These are phyloP conservation scores for Globodera ellingtonae DNA, from an alignment of 1,140 invertebrate genomes.

Conservation along the genomic window DNA sequence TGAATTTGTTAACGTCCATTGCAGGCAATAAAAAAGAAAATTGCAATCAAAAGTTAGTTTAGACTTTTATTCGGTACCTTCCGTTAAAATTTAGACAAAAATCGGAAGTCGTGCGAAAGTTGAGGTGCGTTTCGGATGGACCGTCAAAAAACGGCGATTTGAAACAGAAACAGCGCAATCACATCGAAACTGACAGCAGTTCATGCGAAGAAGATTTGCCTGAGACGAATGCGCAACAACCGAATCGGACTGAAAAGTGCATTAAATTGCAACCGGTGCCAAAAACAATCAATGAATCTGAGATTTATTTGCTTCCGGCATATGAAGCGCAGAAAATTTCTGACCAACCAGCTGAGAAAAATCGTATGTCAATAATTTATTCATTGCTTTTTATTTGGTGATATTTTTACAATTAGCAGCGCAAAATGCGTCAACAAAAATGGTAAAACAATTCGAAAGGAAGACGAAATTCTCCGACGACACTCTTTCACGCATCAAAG, in stretches of 20 bases:
- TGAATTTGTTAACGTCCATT: slow-evolving; percentile 36
- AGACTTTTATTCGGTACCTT: slow-evolving; percentile 1
- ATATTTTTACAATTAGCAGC: background rate
- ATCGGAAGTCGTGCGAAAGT: slow-evolving; percentile 25
- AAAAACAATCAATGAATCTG: slow-evolving; percentile 45
- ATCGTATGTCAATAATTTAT: background rate
- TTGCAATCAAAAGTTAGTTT: background rate
- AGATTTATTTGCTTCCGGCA: background rate
- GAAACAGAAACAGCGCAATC: slow-evolving; percentile 32
- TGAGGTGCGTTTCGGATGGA: slow-evolving; percentile 30
- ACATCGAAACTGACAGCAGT: slow-evolving; percentile 39
- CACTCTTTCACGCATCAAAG: slow-evolving; percentile 49
- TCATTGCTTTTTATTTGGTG: background rate
- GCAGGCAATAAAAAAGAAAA: slow-evolving; percentile 17
- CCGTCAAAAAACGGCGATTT: slow-evolving; percentile 18
- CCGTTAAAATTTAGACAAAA: background rate
- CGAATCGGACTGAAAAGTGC: background rate
- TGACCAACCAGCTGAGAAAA: background rate
- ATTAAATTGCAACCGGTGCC: slow-evolving; percentile 18
- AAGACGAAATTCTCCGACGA: background rate
- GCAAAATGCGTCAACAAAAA: slow-evolving; percentile 2
- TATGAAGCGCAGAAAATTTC: background rate
- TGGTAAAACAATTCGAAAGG: background rate
- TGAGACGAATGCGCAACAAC: background rate
- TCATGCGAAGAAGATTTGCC: slow-evolving; percentile 30